Evolutionary conservation across 2,797 vertebrate species (phyloP), one percentile per base, ranked within the genome.

Genomic region (Ataeniobius toweri): DNA sequence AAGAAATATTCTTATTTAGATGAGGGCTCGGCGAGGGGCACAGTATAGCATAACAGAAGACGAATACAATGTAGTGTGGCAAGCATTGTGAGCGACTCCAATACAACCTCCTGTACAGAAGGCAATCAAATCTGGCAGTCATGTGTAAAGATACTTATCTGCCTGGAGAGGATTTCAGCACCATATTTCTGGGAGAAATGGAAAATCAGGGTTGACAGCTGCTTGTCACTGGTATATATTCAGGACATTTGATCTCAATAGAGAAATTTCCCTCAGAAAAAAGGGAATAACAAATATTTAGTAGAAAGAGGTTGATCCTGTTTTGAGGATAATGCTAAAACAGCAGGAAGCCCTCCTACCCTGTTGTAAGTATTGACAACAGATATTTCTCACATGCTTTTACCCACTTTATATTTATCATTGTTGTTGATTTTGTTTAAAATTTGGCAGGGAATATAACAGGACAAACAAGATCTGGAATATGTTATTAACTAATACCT

Each of bases 101-200:
- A 89, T 84, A 90, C 90, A 80, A 89, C 86, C 90, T 86, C 89
- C 90, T 91, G 91, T 93, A 93, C 94, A 94, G 92, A 94, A 95
- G 90, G 93, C 94, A 95, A 95, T 96, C 94, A 95, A 95, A 96
- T 95, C 93, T 94, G 94, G 94, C 92, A 94, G 93, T 94, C 94
- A 95, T 94, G 94, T 96, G 95, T 94, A 95, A 96, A 95, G 95
- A 94, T 95, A 94, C 94, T 95, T 94, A 95, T 95, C 93, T 95
- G 93, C 95, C 94, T 93, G 91, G 93, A 94, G 94, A 96, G 93
- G 92, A 95, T 94, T 94, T 95, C 92, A 95, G 93, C 94, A 93
- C 91, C 93, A 93, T 95, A 94, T 96, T 95, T 96, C 94, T 90
- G 81, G 77, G 87, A 93, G 91, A 92, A 95, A 94, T 94, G 92